phyloP scores from a whole-genome alignment of 2,113 vertebrate genomes.

The Cyanocitta stelleri region DNA sequence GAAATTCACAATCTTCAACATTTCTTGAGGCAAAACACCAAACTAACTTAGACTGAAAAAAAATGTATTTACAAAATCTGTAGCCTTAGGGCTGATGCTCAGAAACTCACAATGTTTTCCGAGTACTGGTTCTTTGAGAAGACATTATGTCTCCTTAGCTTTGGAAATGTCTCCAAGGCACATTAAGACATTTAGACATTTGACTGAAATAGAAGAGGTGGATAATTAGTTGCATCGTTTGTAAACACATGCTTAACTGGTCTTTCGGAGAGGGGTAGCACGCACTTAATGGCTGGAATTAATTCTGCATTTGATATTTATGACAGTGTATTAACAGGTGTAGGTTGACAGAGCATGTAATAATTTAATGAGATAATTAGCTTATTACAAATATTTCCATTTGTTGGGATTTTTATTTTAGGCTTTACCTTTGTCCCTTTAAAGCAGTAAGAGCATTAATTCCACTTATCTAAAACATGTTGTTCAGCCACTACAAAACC shows the following conservation, averaged over 20 bases:
- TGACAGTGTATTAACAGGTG: not conserved
- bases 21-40: not conserved
- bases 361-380: not conserved
- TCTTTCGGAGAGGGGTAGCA: not conserved
- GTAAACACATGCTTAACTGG: not conserved
- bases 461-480: not conserved
- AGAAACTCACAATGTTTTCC: not conserved
- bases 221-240: not conserved
- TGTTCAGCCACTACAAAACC: not conserved
- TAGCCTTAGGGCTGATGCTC: not conserved
- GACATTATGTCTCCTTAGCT: not conserved
- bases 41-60: not conserved
- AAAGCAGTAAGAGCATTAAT: not conserved
- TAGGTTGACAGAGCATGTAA: not conserved
- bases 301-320: not conserved
- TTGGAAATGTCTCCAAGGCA: not conserved
- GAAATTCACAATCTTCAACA: not conserved
- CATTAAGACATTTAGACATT: not conserved
- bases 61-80: not conserved
- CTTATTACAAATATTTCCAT: not conserved
- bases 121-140: not conserved
- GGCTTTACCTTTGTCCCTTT: not conserved
- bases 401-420: not conserved
- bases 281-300: not conserved
- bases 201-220: not conserved